Evolutionary conservation across 1,140 invertebrate genomes (phyloP).

Genomic region (Scaptomyza graminum): DNA sequence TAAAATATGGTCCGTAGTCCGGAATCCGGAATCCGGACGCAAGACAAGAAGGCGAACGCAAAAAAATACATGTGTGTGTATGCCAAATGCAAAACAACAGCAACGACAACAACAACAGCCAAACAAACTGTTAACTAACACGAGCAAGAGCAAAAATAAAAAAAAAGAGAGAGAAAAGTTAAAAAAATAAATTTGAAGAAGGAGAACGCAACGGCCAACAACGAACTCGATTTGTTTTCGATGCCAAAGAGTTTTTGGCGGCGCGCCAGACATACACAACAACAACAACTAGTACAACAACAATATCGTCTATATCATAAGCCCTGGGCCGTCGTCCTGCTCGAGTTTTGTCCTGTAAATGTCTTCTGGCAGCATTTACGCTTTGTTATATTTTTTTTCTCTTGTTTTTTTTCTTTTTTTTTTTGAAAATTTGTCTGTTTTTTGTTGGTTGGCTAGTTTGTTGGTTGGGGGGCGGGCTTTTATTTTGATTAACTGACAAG

Average conservation of each 20-base stretch:
- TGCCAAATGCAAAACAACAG: conserved; percentile 58
- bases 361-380: conserved; percentile 63
- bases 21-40: conserved; percentile 1
- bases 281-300: not conserved
- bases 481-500: conserved; percentile 80
- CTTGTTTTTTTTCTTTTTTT: conserved; percentile 9
- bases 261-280: conserved; percentile 41
- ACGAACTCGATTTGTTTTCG: conserved; percentile 53
- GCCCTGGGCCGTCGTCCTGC: conserved; percentile 2
- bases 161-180: not conserved
- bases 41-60: conserved; percentile 16
- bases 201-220: conserved; percentile 6
- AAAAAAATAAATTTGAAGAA: conserved; percentile 3
- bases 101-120: conserved; percentile 1
- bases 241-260: conserved; percentile 66
- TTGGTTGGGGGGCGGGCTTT: conserved; percentile 43
- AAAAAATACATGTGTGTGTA: conserved; percentile 5
- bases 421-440: conserved; percentile 27
- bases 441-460: conserved; percentile 4
- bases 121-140: conserved; percentile 9
- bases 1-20: conserved; percentile 65
- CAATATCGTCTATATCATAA: not conserved
- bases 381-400: conserved; percentile 65
- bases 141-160: not conserved
- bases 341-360: conserved; percentile 64